Percentiles rank a stretch among this genome's conserved stretches.
Evolutionary conservation across 1,140 invertebrate species (phyloP).

Genomic region (Camponotus floridanus): DNA sequence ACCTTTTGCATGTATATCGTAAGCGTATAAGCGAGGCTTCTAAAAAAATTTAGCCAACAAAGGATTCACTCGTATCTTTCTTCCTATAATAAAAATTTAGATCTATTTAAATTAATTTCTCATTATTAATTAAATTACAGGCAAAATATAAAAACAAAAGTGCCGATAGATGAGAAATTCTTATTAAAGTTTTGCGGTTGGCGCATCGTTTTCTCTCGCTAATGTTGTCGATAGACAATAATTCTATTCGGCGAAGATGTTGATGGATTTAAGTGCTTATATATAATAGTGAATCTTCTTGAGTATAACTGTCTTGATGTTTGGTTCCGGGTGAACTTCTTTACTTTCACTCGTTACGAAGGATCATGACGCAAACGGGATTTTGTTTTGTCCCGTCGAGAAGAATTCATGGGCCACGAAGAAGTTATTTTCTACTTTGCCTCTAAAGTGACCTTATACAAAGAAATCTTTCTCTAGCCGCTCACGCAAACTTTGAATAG

Average conservation of each 20-base stretch:
- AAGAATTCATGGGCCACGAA: slow-evolving; percentile 47
- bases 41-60: background rate
- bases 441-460: slow-evolving; percentile 4
- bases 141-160: background rate
- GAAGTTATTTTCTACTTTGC: slow-evolving; percentile 38
- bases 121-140: background rate
- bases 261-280: slow-evolving; percentile 33
- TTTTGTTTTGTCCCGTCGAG: slow-evolving; percentile 60
- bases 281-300: slow-evolving; percentile 21
- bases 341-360: slow-evolving; percentile 83
- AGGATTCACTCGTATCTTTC: no score
- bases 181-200: slow-evolving; percentile 20
- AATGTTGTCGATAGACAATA: slow-evolving; percentile 36
- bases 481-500: no score
- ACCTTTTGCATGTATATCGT: background rate
- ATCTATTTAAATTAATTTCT: background rate
- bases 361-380: slow-evolving; percentile 79
- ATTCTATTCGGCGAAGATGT: slow-evolving; percentile 52
- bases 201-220: slow-evolving; percentile 62
- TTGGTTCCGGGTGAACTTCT: slow-evolving; percentile 79
- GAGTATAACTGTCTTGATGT: slow-evolving; percentile 64
- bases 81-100: no score
- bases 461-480: background rate
- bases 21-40: no score
- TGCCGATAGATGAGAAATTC: background rate